phyloP scores from a whole-genome alignment of 2,113 vertebrate genomes.

The Anhinga rufa region DNA sequence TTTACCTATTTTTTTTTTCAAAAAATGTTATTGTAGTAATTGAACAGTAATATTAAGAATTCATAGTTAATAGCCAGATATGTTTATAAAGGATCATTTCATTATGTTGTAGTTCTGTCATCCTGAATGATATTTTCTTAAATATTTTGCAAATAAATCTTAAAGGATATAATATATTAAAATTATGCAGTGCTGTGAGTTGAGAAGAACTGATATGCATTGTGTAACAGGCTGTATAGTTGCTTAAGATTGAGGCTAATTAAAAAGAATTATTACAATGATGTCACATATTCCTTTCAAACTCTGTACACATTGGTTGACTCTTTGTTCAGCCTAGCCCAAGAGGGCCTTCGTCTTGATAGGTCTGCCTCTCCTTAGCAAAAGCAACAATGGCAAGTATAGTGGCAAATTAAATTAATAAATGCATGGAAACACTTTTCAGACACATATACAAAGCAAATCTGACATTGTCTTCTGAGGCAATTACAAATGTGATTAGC shows the following conservation, averaged over 20 bases:
- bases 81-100: neutral
- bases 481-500: neutral
- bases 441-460: neutral
- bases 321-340: neutral
- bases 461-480: neutral
- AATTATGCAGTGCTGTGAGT: neutral
- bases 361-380: neutral
- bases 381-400: neutral
- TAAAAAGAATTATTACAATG: neutral
- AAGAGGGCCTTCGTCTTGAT: neutral
- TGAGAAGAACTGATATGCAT: neutral
- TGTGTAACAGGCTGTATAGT: neutral
- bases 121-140: neutral
- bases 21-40: neutral
- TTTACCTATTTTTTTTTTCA: neutral
- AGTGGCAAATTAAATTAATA: neutral
- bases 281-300: neutral
- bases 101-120: neutral
- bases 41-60: neutral
- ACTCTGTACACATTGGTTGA: neutral
- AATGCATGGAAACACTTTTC: neutral
- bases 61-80: neutral
- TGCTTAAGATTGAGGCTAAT: neutral
- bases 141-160: neutral
- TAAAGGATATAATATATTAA: neutral